A percentile compares a stretch with the other conserved stretches of the same genome.
Conservation (phyloP, 2,797 vertebrate genomes). For the Hafferia zeledoni region DNA sequence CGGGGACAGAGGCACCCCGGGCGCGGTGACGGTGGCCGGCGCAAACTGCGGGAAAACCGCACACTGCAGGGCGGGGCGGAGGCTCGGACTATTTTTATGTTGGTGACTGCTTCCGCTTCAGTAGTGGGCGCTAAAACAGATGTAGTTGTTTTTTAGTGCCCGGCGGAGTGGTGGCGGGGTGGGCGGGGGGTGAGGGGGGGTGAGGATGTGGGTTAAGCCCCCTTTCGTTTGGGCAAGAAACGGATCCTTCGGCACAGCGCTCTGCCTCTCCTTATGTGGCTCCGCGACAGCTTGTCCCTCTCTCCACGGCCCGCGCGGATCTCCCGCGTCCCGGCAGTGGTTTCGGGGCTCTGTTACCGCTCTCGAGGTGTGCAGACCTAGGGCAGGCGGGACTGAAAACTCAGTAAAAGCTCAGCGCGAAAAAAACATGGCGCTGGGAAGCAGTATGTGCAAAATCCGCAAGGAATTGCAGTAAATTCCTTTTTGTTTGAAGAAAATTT, state of each 20-base stretch:
- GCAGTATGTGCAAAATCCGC: slow-evolving; percentile 89
- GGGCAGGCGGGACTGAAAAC: neutral
- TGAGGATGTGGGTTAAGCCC: neutral
- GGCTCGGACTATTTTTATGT: neutral
- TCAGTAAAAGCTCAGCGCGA: slow-evolving; percentile 1
- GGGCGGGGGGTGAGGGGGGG: neutral
- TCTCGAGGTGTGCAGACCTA: neutral
- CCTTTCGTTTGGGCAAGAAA: neutral
- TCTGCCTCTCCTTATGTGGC: neutral
- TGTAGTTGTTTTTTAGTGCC: neutral
- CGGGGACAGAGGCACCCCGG: neutral
- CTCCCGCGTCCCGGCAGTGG: neutral
- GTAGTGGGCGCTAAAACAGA: slow-evolving; percentile 25
- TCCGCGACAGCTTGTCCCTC: neutral
- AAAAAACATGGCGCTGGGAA: slow-evolving; percentile 83
- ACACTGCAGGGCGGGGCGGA: neutral
- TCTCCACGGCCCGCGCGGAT: neutral
- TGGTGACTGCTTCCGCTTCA: neutral
- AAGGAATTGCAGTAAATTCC: slow-evolving; percentile 97
- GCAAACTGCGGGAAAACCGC: neutral
- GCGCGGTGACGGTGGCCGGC: neutral
- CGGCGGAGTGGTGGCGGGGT: neutral
- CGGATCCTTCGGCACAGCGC: neutral
- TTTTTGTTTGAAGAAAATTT: slow-evolving; percentile 99
- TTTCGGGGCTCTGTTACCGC: neutral